Evolutionary conservation across 1,140 invertebrate genomes (phyloP).

Genomic region (Ylistrum balloti): DNA sequence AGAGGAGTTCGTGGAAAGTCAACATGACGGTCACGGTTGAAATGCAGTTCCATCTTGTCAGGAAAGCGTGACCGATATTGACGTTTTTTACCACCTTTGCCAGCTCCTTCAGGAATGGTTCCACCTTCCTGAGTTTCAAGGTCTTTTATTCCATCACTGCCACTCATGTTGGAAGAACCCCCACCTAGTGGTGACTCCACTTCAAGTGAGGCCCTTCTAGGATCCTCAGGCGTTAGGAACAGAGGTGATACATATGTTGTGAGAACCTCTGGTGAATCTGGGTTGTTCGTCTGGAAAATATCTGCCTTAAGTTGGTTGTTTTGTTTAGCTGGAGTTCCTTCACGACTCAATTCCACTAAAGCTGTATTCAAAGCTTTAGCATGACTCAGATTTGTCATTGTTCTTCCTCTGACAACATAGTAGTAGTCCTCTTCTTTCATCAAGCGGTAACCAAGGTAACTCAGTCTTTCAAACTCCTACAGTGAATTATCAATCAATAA

Average conservation of each 20-base stretch:
- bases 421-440: conserved; percentile 86
- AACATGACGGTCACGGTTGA: neutral
- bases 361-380: conserved; percentile 66
- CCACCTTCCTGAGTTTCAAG: neutral
- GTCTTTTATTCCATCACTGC: conserved; percentile 43
- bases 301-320: conserved; percentile 59
- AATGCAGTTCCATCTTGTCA: neutral
- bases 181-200: neutral
- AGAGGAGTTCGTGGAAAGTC: conserved; percentile 35
- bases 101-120: neutral
- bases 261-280: conserved; percentile 44
- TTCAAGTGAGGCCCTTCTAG: conserved; percentile 37
- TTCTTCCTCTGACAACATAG: conserved; percentile 84
- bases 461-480: conserved; percentile 86
- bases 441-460: conserved; percentile 86
- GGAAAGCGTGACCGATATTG: neutral
- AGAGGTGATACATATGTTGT: conserved; percentile 56
- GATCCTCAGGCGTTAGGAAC: conserved; percentile 46
- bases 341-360: conserved; percentile 66
- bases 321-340: conserved; percentile 57
- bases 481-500: conserved; percentile 50
- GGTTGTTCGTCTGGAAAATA: conserved; percentile 9
- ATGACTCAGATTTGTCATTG: conserved; percentile 52
- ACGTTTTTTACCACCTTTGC: neutral
- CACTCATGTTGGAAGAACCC: neutral